These are phyloP conservation scores for Acanthochromis polyacanthus DNA, from an alignment of 2,113 vertebrate genomes.

Conservation along the genomic window DNA sequence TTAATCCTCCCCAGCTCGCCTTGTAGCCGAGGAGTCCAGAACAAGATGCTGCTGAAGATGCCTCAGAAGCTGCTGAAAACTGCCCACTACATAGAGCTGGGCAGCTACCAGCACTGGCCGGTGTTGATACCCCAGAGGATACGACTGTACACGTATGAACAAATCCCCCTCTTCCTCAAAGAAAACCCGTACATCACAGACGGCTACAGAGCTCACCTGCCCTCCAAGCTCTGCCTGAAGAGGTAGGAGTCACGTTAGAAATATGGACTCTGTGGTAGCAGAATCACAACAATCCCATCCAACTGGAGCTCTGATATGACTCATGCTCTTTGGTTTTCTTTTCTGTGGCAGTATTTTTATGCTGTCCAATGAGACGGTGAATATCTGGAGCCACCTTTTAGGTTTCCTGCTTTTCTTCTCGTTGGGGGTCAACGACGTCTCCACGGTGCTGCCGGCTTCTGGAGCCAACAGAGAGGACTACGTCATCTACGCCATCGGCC, in stretches of 20 bases:
- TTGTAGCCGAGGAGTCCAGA: slow-evolving; percentile 11
- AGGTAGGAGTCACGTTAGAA: slow-evolving; percentile 83
- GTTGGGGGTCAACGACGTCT: slow-evolving; percentile 93
- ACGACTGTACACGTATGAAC: slow-evolving; percentile 95
- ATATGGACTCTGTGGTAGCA: not conserved
- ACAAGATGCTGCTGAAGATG: slow-evolving; percentile 84
- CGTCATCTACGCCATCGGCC: slow-evolving; percentile 94
- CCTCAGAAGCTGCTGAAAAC: slow-evolving; percentile 93
- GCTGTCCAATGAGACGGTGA: slow-evolving; percentile 97
- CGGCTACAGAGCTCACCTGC: slow-evolving; percentile 96
- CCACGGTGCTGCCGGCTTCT: slow-evolving; percentile 89
- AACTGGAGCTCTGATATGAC: too few relatives aligned
- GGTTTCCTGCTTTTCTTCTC: slow-evolving; percentile 96
- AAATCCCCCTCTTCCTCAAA: slow-evolving; percentile 94
- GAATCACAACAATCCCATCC: too few relatives aligned
- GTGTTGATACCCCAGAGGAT: slow-evolving; percentile 94
- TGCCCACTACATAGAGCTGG: slow-evolving; percentile 95
- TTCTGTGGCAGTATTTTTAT: slow-evolving; percentile 90
- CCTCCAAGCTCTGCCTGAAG: slow-evolving; percentile 94
- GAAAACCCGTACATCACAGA: slow-evolving; percentile 99
- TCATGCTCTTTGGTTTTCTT: not conserved
- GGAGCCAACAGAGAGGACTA: slow-evolving; percentile 95
- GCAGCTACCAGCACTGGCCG: slow-evolving; percentile 95
- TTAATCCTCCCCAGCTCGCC: slow-evolving; percentile 14
- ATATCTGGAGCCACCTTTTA: slow-evolving; percentile 98